Evolutionary conservation across 2,113 vertebrate genomes (phyloP).

Genomic region (Hiodon alosoides): DNA sequence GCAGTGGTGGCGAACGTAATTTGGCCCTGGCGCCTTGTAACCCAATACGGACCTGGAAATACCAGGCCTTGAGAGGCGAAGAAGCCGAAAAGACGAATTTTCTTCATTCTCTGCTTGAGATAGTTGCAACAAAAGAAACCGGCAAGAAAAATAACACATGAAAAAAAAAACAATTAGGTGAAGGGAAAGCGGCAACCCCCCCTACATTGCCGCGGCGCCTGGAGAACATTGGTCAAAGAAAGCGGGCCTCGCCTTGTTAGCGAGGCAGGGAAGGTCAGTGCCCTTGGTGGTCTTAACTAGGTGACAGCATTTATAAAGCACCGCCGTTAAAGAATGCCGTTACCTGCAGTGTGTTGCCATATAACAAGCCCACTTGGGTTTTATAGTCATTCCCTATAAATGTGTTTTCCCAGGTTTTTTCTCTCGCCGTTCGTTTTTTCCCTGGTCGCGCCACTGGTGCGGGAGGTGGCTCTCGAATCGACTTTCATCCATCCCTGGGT

Average conservation of each 20-base stretch:
- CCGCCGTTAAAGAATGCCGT: conserved; percentile 65
- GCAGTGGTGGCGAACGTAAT: no score
- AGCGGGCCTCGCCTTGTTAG: conserved; percentile 58
- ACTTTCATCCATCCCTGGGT: conserved; percentile 52
- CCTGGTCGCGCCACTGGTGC: conserved; percentile 42
- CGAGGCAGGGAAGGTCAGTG: conserved; percentile 69
- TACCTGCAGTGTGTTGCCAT: conserved; percentile 69
- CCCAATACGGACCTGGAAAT: no score
- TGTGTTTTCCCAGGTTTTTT: conserved; percentile 39
- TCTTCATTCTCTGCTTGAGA: background rate
- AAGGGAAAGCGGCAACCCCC: conserved; percentile 52
- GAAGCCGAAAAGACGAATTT: background rate
- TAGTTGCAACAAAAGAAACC: background rate
- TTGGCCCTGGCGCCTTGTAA: no score
- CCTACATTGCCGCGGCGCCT: conserved; percentile 50
- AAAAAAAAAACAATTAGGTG: conserved; percentile 44
- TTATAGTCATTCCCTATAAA: conserved; percentile 57
- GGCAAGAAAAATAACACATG: background rate
- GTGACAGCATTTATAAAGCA: conserved; percentile 82
- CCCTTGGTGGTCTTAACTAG: conserved; percentile 77
- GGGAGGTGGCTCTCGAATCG: conserved; percentile 53
- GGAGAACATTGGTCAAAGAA: conserved; percentile 51
- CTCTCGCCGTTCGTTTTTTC: background rate
- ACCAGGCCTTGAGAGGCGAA: no score
- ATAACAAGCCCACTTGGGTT: conserved; percentile 85